Evolutionary conservation across 2,888 invertebrate genomes (phyloP).

Genomic region (Netelia melanura): DNA sequence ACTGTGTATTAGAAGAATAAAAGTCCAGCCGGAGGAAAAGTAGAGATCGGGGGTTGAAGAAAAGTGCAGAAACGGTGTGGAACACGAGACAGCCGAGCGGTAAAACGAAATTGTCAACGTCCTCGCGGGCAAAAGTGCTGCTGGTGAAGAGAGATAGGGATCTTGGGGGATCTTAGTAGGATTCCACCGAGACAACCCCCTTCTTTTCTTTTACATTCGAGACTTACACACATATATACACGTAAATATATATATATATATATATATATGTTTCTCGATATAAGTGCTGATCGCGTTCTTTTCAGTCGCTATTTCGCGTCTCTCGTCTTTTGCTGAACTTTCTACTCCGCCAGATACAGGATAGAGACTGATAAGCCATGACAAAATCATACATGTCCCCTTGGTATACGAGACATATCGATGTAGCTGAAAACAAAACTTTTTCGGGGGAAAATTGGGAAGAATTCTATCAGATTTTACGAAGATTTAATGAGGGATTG

Average conservation of each 20-base stretch:
- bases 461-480: neutral
- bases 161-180: conserved; percentile 54
- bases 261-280: conserved; percentile 7
- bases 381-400: neutral
- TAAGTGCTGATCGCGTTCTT: conserved; percentile 34
- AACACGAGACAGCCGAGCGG: conserved; percentile 72
- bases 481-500: neutral
- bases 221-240: neutral
- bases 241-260: conserved; percentile 15
- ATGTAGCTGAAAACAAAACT: neutral
- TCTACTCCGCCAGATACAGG: conserved; percentile 20
- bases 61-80: conserved; percentile 46
- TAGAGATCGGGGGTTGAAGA: conserved; percentile 25
- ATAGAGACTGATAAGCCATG: conserved; percentile 31
- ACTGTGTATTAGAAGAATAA: conserved; percentile 49
- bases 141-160: conserved; percentile 45
- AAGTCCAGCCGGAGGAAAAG: conserved; percentile 55
- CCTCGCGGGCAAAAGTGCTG: conserved; percentile 68
- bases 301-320: neutral
- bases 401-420: neutral
- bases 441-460: neutral
- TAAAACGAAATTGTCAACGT: conserved; percentile 82
- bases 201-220: conserved; percentile 46
- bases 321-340: conserved; percentile 39
- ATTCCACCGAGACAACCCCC: conserved; percentile 48